A percentile compares a stretch with the other conserved stretches of the same genome.
phyloP scores from a whole-genome alignment of 2,797 vertebrate species.

The Coluber constrictor region DNA sequence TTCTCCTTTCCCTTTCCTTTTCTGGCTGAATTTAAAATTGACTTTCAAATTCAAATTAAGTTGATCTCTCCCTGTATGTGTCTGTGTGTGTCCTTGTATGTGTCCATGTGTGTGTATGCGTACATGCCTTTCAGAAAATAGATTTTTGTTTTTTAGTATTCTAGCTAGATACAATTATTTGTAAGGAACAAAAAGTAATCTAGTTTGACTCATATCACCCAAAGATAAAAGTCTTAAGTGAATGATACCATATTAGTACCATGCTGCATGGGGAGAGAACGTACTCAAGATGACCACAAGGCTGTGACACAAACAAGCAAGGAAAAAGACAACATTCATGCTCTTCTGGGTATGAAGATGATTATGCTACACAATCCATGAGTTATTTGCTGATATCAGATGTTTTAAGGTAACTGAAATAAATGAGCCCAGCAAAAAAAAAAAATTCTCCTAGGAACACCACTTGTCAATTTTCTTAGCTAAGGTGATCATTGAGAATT shows the following conservation, averaged over 20 bases:
- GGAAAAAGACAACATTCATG: neutral
- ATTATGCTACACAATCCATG: neutral
- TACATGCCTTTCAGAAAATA: neutral
- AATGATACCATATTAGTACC: neutral
- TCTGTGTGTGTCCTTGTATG: no score
- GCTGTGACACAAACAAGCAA: neutral
- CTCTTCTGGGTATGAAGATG: neutral
- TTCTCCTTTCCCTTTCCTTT: neutral
- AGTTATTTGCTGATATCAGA: neutral
- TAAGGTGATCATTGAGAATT: neutral
- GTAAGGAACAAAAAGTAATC: neutral
- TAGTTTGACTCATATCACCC: neutral
- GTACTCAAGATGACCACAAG: neutral
- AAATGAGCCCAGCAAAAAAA: neutral
- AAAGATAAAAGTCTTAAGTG: neutral
- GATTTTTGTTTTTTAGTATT: neutral
- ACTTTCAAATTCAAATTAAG: neutral
- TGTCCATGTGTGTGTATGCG: fast-evolving
- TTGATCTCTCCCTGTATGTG: no score
- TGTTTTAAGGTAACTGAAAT: neutral
- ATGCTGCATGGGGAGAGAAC: neutral
- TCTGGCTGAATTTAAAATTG: neutral
- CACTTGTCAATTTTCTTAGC: neutral
- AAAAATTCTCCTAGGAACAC: neutral
- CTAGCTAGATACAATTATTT: neutral